Evolutionary conservation across 2,797 vertebrate genomes (phyloP).

Genomic region (Platalea minor): DNA sequence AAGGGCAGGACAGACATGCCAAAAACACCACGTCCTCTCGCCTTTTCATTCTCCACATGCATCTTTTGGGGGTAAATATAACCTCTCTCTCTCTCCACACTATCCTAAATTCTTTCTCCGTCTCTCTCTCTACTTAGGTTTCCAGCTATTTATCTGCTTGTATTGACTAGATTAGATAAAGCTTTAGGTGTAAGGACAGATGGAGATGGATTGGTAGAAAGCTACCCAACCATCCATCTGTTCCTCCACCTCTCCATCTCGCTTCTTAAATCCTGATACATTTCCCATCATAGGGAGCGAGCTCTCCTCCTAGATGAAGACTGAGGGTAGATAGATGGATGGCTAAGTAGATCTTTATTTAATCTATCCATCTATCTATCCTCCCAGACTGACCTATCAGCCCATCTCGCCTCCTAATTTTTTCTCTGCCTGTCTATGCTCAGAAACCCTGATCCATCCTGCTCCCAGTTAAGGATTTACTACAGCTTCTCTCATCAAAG

Average conservation of each 20-base stretch:
- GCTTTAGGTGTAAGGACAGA: constrained; percentile 17
- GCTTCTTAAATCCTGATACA: background rate
- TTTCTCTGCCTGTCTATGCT: background rate
- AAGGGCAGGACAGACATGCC: background rate
- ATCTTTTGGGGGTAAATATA: background rate
- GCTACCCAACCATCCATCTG: constrained; percentile 26
- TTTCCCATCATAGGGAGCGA: background rate
- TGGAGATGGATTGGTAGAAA: constrained; percentile 37
- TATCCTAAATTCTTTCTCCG: background rate
- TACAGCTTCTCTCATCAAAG: constrained; percentile 26
- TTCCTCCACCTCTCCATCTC: constrained; percentile 15
- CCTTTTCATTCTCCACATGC: background rate
- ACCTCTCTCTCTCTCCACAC: background rate
- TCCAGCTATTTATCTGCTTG: background rate
- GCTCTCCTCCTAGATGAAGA: background rate
- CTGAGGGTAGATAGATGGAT: constrained; percentile 26
- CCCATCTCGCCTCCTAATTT: background rate
- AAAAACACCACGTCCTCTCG: background rate
- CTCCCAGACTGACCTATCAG: constrained; percentile 30
- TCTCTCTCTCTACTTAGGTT: background rate
- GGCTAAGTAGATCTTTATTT: constrained; percentile 49
- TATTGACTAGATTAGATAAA: background rate
- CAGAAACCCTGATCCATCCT: background rate
- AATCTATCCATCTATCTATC: constrained; percentile 41
- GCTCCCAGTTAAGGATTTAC: constrained; percentile 35